phyloP scores from a whole-genome alignment of 2,113 vertebrate species.

The Urocitellus parryii region DNA sequence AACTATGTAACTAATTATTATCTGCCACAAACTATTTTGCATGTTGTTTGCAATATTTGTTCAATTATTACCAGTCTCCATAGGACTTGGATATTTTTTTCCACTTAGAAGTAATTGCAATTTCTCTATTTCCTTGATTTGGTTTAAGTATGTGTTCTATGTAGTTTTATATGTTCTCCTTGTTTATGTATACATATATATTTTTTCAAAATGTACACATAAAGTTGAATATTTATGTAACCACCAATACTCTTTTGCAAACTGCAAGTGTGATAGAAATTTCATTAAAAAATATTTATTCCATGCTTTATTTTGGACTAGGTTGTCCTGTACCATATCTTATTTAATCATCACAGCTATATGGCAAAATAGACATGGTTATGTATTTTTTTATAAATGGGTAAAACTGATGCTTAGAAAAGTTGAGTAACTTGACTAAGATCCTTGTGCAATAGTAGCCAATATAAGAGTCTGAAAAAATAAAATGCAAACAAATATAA shows the following conservation, averaged over 20 bases:
- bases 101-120: background rate
- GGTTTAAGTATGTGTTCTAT: background rate
- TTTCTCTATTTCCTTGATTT: background rate
- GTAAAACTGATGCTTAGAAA: background rate
- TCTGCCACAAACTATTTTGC: background rate
- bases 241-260: background rate
- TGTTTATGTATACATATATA: background rate
- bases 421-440: background rate
- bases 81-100: background rate
- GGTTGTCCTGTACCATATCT: background rate
- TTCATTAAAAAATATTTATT: background rate
- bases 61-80: background rate
- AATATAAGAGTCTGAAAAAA: too few species aligned
- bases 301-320: background rate
- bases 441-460: background rate
- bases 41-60: background rate
- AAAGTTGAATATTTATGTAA: background rate
- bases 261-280: background rate
- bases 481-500: background rate
- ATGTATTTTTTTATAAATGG: background rate
- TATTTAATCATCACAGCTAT: background rate
- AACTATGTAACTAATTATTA: background rate
- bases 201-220: background rate
- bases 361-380: background rate
- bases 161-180: background rate